phyloP scores from a whole-genome alignment of 2,797 vertebrate species.

The Distichodus sexfasciatus region DNA sequence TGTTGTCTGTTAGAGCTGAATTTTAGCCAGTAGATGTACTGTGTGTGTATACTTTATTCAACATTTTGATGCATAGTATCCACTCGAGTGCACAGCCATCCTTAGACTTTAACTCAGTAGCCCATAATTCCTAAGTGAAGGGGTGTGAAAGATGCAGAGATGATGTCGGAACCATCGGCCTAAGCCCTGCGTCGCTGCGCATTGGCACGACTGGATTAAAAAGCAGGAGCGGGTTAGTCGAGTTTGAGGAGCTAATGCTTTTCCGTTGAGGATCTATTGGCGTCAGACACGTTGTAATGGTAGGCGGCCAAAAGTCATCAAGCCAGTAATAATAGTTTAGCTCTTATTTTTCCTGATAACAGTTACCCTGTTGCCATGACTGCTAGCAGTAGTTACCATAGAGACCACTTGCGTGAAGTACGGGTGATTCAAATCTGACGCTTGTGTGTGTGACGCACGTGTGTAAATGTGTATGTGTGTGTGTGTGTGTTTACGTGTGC shows the following conservation, averaged over 20 bases:
- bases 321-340: conserved; percentile 66
- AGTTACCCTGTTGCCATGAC: conserved; percentile 72
- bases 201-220: neutral
- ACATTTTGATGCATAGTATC: too few species aligned
- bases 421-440: conserved; percentile 58
- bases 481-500: conserved; percentile 25
- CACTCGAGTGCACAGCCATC: too few species aligned
- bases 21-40: too few species aligned
- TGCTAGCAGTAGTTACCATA: conserved; percentile 77
- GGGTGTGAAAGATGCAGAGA: too few species aligned
- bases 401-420: conserved; percentile 66
- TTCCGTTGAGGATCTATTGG: neutral
- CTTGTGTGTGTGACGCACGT: conserved; percentile 33
- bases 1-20: too few species aligned
- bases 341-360: conserved; percentile 56
- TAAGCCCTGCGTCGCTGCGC: neutral
- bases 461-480: conserved; percentile 34
- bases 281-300: conserved; percentile 23
- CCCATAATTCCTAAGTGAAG: too few species aligned
- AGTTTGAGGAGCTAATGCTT: neutral
- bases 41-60: too few species aligned
- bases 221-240: neutral
- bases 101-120: too few species aligned
- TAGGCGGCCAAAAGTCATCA: conserved; percentile 55
- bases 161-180: too few species aligned